Percentiles rank a stretch among this genome's conserved stretches.
These are phyloP conservation scores for Perizoma flavofasciatum DNA, from an alignment of 2,888 invertebrate species.

Conservation along the genomic window DNA sequence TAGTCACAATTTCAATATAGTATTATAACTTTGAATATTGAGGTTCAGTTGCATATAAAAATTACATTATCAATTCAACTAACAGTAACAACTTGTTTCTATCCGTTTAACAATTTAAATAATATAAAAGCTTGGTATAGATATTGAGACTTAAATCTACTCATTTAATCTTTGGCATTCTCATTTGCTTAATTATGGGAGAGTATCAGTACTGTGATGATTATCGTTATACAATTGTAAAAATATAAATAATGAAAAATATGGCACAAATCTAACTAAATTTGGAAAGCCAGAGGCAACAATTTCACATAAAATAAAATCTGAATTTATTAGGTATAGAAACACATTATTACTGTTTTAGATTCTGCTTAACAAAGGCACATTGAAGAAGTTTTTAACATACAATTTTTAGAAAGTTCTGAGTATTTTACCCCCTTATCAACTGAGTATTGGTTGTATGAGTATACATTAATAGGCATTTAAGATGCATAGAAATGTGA, in stretches of 20 bases:
- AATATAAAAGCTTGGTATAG: conserved; percentile 37
- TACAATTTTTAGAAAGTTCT: not conserved
- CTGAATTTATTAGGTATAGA: conserved; percentile 60
- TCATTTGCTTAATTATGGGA: conserved; percentile 62
- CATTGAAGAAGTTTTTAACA: conserved; percentile 13
- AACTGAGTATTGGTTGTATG: conserved; percentile 7
- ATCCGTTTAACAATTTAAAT: conserved; percentile 61
- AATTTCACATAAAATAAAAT: conserved; percentile 23
- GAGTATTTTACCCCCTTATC: conserved; percentile 6
- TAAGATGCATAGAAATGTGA: too few species aligned
- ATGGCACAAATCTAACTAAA: conserved; percentile 39
- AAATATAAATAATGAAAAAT: conserved; percentile 33
- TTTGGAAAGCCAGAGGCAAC: conserved; percentile 22
- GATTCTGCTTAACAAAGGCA: conserved; percentile 62
- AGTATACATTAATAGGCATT: too few species aligned
- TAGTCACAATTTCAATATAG: conserved; percentile 68
- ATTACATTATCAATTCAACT: conserved; percentile 64
- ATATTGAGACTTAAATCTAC: conserved; percentile 74
- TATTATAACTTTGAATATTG: conserved; percentile 66
- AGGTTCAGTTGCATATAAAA: conserved; percentile 75
- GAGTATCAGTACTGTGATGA: conserved; percentile 68
- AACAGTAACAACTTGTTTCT: conserved; percentile 83
- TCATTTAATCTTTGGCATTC: conserved; percentile 78
- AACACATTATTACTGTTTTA: conserved; percentile 81
- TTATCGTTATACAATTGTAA: conserved; percentile 39